Evolutionary conservation across 2,888 invertebrate species (phyloP).

Genomic region (Byasa hedistus): DNA sequence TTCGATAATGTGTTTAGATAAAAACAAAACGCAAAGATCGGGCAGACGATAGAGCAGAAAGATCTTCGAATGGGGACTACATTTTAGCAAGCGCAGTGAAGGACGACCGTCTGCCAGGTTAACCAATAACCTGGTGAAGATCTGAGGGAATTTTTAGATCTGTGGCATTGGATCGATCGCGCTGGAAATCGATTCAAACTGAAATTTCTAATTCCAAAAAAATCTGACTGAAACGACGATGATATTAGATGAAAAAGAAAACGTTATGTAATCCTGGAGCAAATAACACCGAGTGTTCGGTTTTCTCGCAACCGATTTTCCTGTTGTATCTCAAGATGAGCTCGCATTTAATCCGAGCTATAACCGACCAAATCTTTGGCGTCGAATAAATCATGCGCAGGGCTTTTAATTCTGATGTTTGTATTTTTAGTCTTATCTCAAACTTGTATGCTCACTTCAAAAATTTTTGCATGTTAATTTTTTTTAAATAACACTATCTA

Average conservation of each 20-base stretch:
- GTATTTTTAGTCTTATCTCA: neutral
- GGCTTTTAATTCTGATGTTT: conserved; percentile 8
- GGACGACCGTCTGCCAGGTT: too few relatives aligned
- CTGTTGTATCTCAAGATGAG: conserved; percentile 15
- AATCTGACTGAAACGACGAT: too few relatives aligned
- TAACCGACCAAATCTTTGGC: neutral
- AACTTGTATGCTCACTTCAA: neutral
- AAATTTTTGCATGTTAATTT: neutral
- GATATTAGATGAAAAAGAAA: neutral
- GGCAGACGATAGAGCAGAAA: too few relatives aligned
- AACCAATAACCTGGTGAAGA: too few relatives aligned
- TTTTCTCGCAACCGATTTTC: conserved; percentile 10
- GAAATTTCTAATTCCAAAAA: too few relatives aligned
- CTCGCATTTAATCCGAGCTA: conserved; percentile 3
- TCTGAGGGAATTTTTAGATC: too few relatives aligned
- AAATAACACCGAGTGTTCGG: neutral
- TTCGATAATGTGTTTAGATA: too few relatives aligned
- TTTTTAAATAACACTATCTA: neutral
- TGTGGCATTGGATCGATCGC: too few relatives aligned
- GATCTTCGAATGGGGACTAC: too few relatives aligned
- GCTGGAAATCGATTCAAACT: too few relatives aligned
- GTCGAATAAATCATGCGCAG: conserved; percentile 13
- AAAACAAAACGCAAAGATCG: too few relatives aligned
- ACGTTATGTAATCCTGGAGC: neutral
- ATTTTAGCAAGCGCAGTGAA: too few relatives aligned